These are phyloP conservation scores for Phoenicopterus ruber DNA, from an alignment of 2,113 vertebrate genomes.

Conservation along the genomic window DNA sequence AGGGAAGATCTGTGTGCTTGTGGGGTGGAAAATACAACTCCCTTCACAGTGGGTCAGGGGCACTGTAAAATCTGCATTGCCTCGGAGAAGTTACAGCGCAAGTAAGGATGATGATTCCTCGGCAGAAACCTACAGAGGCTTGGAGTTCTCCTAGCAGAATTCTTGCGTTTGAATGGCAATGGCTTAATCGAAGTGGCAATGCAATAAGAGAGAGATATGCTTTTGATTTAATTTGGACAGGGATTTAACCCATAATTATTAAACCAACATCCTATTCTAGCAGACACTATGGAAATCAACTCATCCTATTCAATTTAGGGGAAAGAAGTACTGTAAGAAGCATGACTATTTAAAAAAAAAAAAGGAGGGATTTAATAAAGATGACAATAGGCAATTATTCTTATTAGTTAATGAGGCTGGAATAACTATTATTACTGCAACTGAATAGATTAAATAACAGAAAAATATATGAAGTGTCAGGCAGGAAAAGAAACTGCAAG, in stretches of 20 bases:
- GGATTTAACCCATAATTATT: constrained; percentile 14
- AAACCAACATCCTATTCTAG: neutral
- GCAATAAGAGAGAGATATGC: neutral
- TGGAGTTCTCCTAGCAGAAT: neutral
- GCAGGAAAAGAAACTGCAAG: neutral
- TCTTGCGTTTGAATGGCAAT: neutral
- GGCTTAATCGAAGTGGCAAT: neutral
- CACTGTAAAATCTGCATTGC: neutral
- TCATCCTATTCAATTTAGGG: neutral
- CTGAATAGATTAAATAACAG: neutral
- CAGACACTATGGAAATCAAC: neutral
- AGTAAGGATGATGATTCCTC: neutral
- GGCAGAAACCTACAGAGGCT: neutral
- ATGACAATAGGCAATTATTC: neutral
- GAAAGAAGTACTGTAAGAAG: neutral
- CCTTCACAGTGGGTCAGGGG: neutral
- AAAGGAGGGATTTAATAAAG: neutral
- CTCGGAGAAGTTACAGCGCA: neutral
- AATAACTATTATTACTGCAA: neutral
- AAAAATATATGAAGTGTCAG: neutral
- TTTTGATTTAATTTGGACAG: constrained; percentile 19
- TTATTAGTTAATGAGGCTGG: neutral
- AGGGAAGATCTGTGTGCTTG: neutral
- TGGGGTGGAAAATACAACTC: neutral
- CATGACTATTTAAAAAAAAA: neutral